Evolutionary conservation across 2,888 invertebrate species (phyloP), one percentile per base, ranked within the genome.

Genomic region (Maniola hyperantus): DNA sequence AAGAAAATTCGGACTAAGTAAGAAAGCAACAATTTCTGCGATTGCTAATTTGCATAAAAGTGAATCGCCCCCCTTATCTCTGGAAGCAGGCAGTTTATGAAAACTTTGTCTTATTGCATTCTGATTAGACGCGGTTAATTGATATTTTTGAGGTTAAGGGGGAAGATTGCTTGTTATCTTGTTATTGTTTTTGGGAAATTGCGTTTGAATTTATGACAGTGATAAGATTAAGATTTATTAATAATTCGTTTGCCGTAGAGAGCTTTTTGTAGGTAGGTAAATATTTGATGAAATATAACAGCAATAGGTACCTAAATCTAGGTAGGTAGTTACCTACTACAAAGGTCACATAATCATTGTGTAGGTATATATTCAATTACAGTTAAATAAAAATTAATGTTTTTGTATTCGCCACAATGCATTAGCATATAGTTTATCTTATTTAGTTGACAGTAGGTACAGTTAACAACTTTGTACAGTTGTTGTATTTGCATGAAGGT

Each of bases 101-200:
- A 90, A 91, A 91, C 88, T 90, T 87, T 81, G 86, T 85, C 83
- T 86, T 84, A 86, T 86, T 88, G 83, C 84, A 81, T 86, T 89
- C 84, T 84, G 82, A 89, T 89, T 88, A 86, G 68, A 65, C 48
- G 59, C 65, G 69, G 72, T 73, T 84, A 83, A 85, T 86, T 87
- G 79, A 77, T 76, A 76, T 83, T 85, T 81, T 69, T 67, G 42
- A 69, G 68, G 68, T 72, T 67, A 73, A 74, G 72, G 60, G 68
- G 46, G 10, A 36, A 64, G 50, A 57, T 62, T 57, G 39, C 54
- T 33, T 55, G 60, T 66, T 66, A 42, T 66, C 57, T 57, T 51
- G 63, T 62, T 51, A 53, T 44, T 39, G 62, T 59, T 26, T 59
- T 59, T 26, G 39, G 51, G 42, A 50, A 61, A 50, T 50, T 59